Base-by-base conservation (phyloP, 2,888 invertebrate genomes). In the Xestoiulus laeticollis region DNA sequence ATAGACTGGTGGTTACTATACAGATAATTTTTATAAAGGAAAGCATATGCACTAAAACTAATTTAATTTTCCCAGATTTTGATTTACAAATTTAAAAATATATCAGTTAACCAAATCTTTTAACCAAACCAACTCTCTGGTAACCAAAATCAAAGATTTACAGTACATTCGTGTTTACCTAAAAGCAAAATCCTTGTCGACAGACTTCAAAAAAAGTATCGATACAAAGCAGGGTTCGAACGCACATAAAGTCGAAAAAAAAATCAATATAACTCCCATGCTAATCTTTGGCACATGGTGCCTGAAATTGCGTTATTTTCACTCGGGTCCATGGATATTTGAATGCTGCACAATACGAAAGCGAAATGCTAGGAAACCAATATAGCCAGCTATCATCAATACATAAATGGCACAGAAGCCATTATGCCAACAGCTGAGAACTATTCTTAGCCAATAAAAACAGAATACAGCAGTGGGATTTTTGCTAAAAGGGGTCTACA, bases 381-480 rank as follows among this genome's bases (percentile, higher is more conserved):
- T 78, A 78, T 78, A 8, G 30, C 78, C 12, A 16, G 78, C 78
- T 30, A 78, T 78, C 78, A 78, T 78, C 78, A 78, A 78, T 78
- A 78, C 78, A 78, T 78, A 78, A 78, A 30, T 78, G 78, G 78
- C 78, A 16, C 78, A 78, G 30, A 78, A 78, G 78, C 78, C 78
- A 78, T 78, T 78, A 78, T 78, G 30, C 78, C 78, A 78, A 78
- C 78, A 78, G 78, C 78, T 78, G 78, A 78, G 78, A 78, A 78
- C 78, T 30, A 78, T 78, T 78, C 30, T 78, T 78, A 78, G 78
- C 30, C 78, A 78, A 78, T 78, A 78, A 78, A 78, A 12, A 30
- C 2, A 30, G 78, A 78, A 78, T 78, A 78, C 78, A 30, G 78
- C 0, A 78, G 78, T 16, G 30, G 30, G 26, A 26, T 1, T 78